Evolutionary conservation across 92 coral and sea anemone genomes (phyloP), one percentile per base, ranked within the genome.

Genomic region (Nematostella vectensis): DNA sequence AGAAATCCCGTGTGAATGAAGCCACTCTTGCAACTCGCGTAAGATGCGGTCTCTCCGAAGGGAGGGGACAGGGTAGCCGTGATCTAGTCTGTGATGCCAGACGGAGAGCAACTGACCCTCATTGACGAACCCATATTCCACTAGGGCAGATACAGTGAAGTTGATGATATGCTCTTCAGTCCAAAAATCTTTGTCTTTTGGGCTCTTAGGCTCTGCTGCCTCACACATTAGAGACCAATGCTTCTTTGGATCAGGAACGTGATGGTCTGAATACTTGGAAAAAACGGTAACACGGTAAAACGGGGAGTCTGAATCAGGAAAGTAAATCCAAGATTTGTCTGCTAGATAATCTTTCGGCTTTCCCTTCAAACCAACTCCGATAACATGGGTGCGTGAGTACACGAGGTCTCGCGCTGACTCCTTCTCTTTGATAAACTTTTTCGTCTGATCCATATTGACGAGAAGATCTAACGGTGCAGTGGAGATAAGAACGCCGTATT

Each of bases 181-280:
- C 87, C 87, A 79, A 21, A 47, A 18, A 37, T 67, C 29, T 30
- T 45, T 25, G 22, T 50, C 37, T 4, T 61, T 21, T 26, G 29
- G 23, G 30, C 4, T 3, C 49, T 49, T 48, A 3, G 77, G 87
- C 23, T 79, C 71, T 1, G 87, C 81, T 3, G 59, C 62, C 42
- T 79, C 87, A 47, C 87, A 79, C 73, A 79, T 56, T 20, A 79
- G 77, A 11, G 87, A 79, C 87, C 87, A 79, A 16, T 66, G 61
- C 15, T n/a, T 21, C 11, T 68, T 57, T 15, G 70, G 66, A 2
- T 62, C 26, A 28, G 87, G 87, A 29, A 79, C 81, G 21, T 67
- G 77, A 44, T 74, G 68, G 10, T 67, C 69, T 0, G 87, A 61
- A 29, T 79, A 79, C 19, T 65, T 79, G 26, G 87, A 79, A 51